A percentile compares a stretch with the other conserved stretches of the same genome.
These are phyloP conservation scores for Syngnathus acus DNA, from an alignment of 2,797 vertebrate species.

Conservation along the genomic window DNA sequence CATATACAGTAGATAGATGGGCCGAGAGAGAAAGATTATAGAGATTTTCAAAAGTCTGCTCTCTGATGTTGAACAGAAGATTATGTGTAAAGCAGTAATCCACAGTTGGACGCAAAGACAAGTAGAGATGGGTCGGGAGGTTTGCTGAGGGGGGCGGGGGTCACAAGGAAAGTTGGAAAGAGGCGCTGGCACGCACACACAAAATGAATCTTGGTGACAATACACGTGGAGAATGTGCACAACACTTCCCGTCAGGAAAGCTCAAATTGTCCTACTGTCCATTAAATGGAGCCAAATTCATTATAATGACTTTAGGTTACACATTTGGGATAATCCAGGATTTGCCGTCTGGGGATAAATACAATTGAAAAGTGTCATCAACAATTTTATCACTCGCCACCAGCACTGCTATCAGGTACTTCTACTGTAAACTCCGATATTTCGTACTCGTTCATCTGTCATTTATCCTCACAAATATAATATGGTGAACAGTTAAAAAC, in stretches of 20 bases:
- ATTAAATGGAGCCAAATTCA: background rate
- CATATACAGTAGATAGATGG: slow-evolving; percentile 17
- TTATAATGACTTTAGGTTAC: slow-evolving; percentile 24
- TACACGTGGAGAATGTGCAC: slow-evolving; percentile 5
- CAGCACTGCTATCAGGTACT: background rate
- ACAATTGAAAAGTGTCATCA: slow-evolving; percentile 10
- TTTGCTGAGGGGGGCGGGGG: slow-evolving; percentile 8
- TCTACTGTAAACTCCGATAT: background rate
- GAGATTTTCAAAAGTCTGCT: slow-evolving; percentile 70
- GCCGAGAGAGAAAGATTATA: slow-evolving; percentile 53
- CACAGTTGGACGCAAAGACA: slow-evolving; percentile 54
- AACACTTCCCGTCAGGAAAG: background rate
- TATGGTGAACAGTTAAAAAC: background rate
- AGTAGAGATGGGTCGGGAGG: slow-evolving; percentile 28
- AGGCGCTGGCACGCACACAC: slow-evolving; percentile 20
- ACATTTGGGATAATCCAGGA: slow-evolving; percentile 46
- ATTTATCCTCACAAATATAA: too few relatives aligned
- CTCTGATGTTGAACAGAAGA: slow-evolving; percentile 67
- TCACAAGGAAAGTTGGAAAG: slow-evolving; percentile 34
- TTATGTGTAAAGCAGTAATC: slow-evolving; percentile 71
- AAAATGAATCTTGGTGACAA: background rate
- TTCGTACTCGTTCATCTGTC: too few relatives aligned
- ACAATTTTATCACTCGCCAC: background rate
- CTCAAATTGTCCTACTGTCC: background rate
- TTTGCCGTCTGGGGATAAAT: slow-evolving; percentile 38